A percentile compares a stretch with the other conserved stretches of the same genome.
phyloP scores from a whole-genome alignment of 2,888 invertebrate genomes.

The Thecophora atra region DNA sequence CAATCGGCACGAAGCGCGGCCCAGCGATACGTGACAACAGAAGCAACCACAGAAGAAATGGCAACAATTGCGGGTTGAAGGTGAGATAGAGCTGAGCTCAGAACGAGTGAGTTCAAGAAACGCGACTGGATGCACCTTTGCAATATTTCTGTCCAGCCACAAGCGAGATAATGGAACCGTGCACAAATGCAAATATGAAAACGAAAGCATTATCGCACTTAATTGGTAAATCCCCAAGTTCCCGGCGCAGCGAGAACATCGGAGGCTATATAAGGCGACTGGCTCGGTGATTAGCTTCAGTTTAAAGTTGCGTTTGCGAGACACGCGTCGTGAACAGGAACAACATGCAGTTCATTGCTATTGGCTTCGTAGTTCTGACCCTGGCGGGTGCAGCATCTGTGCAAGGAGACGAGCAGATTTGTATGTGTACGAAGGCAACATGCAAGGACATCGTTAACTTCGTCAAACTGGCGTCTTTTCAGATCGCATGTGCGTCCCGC shows the following conservation, averaged over 20 bases:
- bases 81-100: too few species aligned
- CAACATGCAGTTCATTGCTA: slow-evolving; percentile 14
- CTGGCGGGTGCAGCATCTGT: slow-evolving; percentile 42
- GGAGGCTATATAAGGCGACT: slow-evolving; percentile 47
- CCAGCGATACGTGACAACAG: not conserved
- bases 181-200: not conserved
- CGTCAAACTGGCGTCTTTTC: slow-evolving; percentile 41
- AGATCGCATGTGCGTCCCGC: slow-evolving; percentile 83
- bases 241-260: not conserved
- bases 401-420: slow-evolving; percentile 46
- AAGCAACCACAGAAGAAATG: not conserved
- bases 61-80: too few species aligned
- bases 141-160: too few species aligned
- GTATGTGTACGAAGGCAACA: slow-evolving; percentile 39
- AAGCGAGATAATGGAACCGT: not conserved
- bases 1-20: too few species aligned
- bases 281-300: slow-evolving; percentile 40
- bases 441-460: not conserved
- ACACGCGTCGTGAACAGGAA: not conserved
- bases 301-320: slow-evolving; percentile 19
- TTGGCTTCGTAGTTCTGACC: slow-evolving; percentile 36
- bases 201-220: slow-evolving; percentile 31
- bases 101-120: too few species aligned
- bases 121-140: too few species aligned
- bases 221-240: slow-evolving; percentile 47